phyloP scores from a whole-genome alignment of 2,888 invertebrate species.

The Acanthoscelides obtectus region DNA sequence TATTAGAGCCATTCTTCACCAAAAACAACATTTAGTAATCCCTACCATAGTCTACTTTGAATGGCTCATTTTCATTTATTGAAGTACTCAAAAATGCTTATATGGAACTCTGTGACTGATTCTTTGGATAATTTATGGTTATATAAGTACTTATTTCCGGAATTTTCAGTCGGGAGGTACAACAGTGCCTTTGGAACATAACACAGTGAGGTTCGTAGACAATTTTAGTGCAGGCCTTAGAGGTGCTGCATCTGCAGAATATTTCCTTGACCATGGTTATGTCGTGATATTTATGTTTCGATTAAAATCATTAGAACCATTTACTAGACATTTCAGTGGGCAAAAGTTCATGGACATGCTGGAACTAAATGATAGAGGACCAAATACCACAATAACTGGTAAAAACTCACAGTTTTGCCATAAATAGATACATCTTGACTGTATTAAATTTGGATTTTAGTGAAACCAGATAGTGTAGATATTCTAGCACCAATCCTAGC shows the following conservation, averaged over 20 bases:
- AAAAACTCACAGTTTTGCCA: conserved; percentile 13
- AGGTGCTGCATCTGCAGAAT: conserved; percentile 93
- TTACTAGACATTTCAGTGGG: conserved; percentile 78
- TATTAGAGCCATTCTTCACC: not conserved
- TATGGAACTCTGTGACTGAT: too few relatives aligned
- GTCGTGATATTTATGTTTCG: conserved; percentile 93
- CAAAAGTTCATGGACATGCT: conserved; percentile 78
- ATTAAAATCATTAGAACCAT: conserved; percentile 86
- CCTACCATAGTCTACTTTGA: too few relatives aligned
- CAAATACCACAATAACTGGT: conserved; percentile 64
- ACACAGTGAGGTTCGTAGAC: conserved; percentile 96
- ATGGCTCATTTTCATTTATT: too few relatives aligned
- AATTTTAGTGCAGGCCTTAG: conserved; percentile 97
- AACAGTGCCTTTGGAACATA: conserved; percentile 92
- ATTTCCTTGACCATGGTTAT: conserved; percentile 83
- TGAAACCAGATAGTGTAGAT: conserved; percentile 69
- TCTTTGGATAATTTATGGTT: too few relatives aligned
- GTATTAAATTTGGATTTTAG: conserved; percentile 44
- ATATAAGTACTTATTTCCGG: too few relatives aligned
- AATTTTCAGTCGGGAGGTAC: conserved; percentile 88
- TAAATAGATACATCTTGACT: not conserved
- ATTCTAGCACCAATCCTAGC: conserved; percentile 66
- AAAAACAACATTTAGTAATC: not conserved
- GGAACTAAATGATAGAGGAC: conserved; percentile 59
- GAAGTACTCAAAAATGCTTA: too few relatives aligned